Evolutionary conservation across 1,140 invertebrate species (phyloP), one percentile per base, ranked within the genome.

Genomic region (Archegozetes longisetosus): DNA sequence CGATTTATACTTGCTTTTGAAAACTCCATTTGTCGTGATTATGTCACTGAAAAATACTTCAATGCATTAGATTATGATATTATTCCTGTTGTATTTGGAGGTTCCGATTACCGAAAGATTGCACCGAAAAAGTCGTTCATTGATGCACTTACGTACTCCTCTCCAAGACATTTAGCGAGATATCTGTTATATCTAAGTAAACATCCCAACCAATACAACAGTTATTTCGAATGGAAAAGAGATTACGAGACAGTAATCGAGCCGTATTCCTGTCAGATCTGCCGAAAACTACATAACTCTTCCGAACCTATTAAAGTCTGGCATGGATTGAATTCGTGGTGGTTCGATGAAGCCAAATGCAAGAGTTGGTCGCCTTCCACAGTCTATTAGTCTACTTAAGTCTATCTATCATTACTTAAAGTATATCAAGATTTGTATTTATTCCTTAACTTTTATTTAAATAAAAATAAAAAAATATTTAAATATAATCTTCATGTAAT

Each of bases 1-100:
- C 66, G 67, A 55, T 73, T 73, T 58, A 76, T 76, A 60, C 56
- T 77, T 6, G 60, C 73, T 6, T 75, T 76, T 62, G 75, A 77
- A 66, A 77, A 76, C 61, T 67, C 69, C 1, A 52, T 74, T 3
- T 76, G 75, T 64, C 54, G 64, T 23, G 73, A 76, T 61, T 77
- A 77, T 58, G 65, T 74, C 4, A 76, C 73, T 0, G 75, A 77
- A 64, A 77, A 77, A 54, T 68, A 72, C 26, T 72, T 62, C 54
- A 28, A 61, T 13, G 13, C 56, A 22, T 53, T 66, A 13, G 49
- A 64, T 27, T 61, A 71, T 56, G 64, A 72, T 55, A 68, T 72
- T 1, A 61, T 76, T 14, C 73, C 73, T 0, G 66, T 75, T 4
- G 72, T 71, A 0, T 68, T 74, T 62, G 73, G 74, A 12, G 73